Conservation (phyloP, 2,888 invertebrate genomes). For the Therioaphis trifolii region DNA sequence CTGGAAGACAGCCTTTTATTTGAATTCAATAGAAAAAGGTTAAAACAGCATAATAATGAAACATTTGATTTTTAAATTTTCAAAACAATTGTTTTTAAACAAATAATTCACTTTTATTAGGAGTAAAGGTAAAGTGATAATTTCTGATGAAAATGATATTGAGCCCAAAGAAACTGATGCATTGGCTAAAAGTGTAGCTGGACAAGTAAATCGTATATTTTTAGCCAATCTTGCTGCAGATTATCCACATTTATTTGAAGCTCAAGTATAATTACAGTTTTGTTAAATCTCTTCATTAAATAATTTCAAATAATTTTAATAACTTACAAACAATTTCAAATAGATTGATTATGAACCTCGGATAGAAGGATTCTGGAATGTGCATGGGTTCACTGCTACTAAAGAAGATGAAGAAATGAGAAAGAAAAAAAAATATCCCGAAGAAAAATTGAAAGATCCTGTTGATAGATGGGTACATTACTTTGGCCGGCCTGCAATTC, state of each 20-base stretch:
- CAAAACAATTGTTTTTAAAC: no score
- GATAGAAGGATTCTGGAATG: slow-evolving; percentile 87
- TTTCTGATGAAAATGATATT: background rate
- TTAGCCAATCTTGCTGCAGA: slow-evolving; percentile 74
- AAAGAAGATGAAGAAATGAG: slow-evolving; percentile 65
- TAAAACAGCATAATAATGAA: no score
- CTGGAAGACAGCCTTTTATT: slow-evolving; percentile 77
- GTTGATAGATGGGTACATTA: slow-evolving; percentile 79
- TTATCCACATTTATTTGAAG: slow-evolving; percentile 74
- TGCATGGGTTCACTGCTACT: slow-evolving; percentile 78
- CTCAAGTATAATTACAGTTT: slow-evolving; percentile 71
- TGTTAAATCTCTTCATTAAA: slow-evolving; percentile 7
- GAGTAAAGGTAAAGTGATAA: slow-evolving; percentile 18
- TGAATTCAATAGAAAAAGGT: slow-evolving; percentile 74
- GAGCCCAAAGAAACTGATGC: slow-evolving; percentile 2
- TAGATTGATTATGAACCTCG: slow-evolving; percentile 82
- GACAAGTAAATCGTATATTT: slow-evolving; percentile 79
- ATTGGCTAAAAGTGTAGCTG: slow-evolving; percentile 72
- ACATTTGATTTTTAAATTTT: no score
- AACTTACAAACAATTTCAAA: slow-evolving; percentile 66
- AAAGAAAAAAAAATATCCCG: slow-evolving; percentile 68
- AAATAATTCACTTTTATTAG: slow-evolving; percentile 6
- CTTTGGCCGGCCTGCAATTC: slow-evolving; percentile 76
- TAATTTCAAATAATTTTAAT: background rate
- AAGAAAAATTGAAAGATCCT: slow-evolving; percentile 71